Percentiles rank a stretch among this genome's conserved stretches.
These are phyloP conservation scores for Acromyrmex echinatior DNA, from an alignment of 1,140 invertebrate genomes.

Conservation along the genomic window DNA sequence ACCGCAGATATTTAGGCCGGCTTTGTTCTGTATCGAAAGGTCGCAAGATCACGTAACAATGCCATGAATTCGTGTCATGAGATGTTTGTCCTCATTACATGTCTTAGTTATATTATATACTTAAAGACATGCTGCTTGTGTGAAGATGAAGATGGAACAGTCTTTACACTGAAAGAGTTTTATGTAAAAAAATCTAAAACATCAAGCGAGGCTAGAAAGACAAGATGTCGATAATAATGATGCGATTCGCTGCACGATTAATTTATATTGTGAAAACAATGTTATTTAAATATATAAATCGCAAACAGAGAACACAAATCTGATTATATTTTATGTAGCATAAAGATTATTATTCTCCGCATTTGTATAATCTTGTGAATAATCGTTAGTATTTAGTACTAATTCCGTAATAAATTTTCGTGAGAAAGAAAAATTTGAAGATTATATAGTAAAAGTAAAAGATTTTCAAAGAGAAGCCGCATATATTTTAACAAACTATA, in stretches of 20 bases:
- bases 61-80: neutral
- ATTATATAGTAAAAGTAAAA: neutral
- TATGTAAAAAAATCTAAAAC: neutral
- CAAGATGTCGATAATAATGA: neutral
- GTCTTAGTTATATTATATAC: slow-evolving; percentile 8
- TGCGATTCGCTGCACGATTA: neutral
- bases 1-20: slow-evolving; percentile 47
- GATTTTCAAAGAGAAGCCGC: neutral
- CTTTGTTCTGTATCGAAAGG: slow-evolving; percentile 29
- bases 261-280: neutral
- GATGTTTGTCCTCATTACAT: slow-evolving; percentile 22
- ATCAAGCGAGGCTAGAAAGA: neutral
- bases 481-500: neutral
- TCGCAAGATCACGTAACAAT: slow-evolving; percentile 18
- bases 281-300: neutral
- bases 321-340: neutral
- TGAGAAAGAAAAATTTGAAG: neutral
- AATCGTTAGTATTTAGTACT: neutral
- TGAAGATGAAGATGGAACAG: neutral
- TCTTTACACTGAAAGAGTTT: neutral
- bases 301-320: neutral
- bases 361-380: neutral
- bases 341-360: neutral
- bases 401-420: neutral
- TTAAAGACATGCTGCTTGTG: neutral